These are phyloP conservation scores for Porites evermanni DNA, from an alignment of 92 coral and sea anemone species.

Conservation along the genomic window DNA sequence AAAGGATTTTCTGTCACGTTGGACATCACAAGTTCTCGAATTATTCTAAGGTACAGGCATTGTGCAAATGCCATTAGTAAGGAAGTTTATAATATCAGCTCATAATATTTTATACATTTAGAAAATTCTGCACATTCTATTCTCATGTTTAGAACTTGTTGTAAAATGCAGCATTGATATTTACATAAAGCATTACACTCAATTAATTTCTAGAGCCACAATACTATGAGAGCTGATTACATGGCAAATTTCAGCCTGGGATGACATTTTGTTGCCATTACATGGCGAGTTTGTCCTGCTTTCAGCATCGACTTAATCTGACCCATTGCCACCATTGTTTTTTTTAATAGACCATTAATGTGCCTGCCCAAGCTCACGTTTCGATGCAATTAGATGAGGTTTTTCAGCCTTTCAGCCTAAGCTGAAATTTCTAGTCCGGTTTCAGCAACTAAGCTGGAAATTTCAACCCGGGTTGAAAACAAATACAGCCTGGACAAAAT, in stretches of 20 bases:
- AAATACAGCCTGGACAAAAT: constrained; percentile 14
- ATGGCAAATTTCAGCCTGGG: constrained; percentile 17
- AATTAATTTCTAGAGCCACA: constrained; percentile 19
- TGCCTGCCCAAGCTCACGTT: constrained; percentile 6
- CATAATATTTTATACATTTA: constrained; percentile 3
- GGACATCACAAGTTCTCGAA: constrained; percentile 18
- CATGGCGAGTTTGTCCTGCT: constrained; percentile 17
- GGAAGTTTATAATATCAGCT: constrained; percentile 21
- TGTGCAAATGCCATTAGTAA: constrained; percentile 16
- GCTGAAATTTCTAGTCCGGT: constrained; percentile 6
- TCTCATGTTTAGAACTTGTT: constrained; percentile 25
- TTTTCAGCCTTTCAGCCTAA: constrained; percentile 5
- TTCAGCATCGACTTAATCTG: constrained; percentile 6
- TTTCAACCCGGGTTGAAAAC: constrained; percentile 9
- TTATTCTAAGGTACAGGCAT: constrained; percentile 17
- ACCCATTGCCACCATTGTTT: constrained; percentile 11
- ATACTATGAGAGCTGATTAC: constrained; percentile 25
- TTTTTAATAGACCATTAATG: constrained; percentile 8
- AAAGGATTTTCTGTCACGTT: constrained; percentile 12
- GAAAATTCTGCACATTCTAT: constrained; percentile 14
- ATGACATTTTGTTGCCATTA: constrained; percentile 14
- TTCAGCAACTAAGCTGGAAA: neutral
- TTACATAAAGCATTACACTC: constrained; percentile 12
- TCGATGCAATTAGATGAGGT: constrained; percentile 2
- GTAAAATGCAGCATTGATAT: constrained; percentile 13